These are phyloP conservation scores for Sialis fuliginosa DNA, from an alignment of 2,888 invertebrate genomes.

Conservation along the genomic window DNA sequence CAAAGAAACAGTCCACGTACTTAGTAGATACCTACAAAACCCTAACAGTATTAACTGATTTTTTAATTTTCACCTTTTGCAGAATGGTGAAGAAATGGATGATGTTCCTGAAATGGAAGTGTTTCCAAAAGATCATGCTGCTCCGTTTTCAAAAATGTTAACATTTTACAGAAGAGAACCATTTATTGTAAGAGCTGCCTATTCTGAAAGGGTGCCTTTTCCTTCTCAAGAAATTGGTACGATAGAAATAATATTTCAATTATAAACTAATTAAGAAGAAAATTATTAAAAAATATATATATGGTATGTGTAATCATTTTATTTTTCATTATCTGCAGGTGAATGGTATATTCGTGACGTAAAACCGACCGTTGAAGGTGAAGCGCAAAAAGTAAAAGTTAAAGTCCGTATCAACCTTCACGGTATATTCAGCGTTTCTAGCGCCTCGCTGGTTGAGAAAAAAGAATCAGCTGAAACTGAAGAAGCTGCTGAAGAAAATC, in stretches of 20 bases:
- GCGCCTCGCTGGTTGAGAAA: conserved; percentile 69
- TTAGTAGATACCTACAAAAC: no score
- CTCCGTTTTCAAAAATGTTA: conserved; percentile 88
- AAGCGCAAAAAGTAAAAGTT: conserved; percentile 88
- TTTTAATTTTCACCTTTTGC: no score
- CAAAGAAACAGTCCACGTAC: no score
- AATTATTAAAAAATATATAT: neutral
- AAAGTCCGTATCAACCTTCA: conserved; percentile 89
- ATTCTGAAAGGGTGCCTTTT: conserved; percentile 56
- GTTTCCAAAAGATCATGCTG: conserved; percentile 73
- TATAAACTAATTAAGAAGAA: neutral
- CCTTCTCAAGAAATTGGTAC: conserved; percentile 65
- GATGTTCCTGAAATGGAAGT: conserved; percentile 66
- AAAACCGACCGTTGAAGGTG: conserved; percentile 72
- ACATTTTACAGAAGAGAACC: conserved; percentile 83
- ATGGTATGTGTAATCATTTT: neutral
- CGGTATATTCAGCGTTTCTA: conserved; percentile 76
- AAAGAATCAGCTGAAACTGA: conserved; percentile 31
- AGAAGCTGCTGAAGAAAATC: conserved; percentile 18
- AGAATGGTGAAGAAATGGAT: conserved; percentile 43
- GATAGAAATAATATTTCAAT: conserved; percentile 12
- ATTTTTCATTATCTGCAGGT: conserved; percentile 26
- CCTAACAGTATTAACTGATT: no score
- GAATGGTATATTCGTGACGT: conserved; percentile 66
- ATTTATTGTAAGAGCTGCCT: conserved; percentile 73